These are phyloP conservation scores for Sinopyrophorus schimmeli DNA, from an alignment of 2,888 invertebrate genomes.

Conservation along the genomic window DNA sequence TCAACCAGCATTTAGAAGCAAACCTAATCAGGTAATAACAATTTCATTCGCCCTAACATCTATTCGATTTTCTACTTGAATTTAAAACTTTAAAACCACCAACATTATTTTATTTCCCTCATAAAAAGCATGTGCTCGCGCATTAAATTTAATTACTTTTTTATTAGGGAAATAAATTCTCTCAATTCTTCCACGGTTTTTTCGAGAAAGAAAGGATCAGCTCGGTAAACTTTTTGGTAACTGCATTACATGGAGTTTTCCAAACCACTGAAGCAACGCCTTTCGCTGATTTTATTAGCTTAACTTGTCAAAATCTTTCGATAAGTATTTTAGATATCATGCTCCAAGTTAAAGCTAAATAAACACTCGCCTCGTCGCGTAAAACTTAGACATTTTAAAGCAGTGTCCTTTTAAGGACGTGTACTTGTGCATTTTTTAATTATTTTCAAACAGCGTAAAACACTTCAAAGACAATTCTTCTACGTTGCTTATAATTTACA, in stretches of 20 bases:
- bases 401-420: too few species aligned
- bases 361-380: too few species aligned
- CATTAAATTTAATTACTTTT: constrained; percentile 13
- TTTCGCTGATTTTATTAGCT: constrained; percentile 9
- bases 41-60: constrained; percentile 16
- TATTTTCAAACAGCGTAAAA: too few species aligned
- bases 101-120: constrained; percentile 8
- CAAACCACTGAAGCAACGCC: constrained; percentile 9
- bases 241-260: constrained; percentile 9
- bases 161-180: constrained; percentile 12
- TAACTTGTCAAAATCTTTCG: constrained; percentile 6
- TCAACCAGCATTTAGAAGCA: constrained; percentile 82
- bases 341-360: too few species aligned
- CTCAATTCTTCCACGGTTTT: constrained; percentile 7
- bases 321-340: too few species aligned
- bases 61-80: background rate
- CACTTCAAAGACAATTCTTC: too few species aligned
- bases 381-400: too few species aligned
- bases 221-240: background rate
- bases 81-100: constrained; percentile 6
- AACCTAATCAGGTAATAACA: constrained; percentile 76
- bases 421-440: too few species aligned
- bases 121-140: constrained; percentile 5
- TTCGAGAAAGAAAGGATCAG: background rate
- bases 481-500: too few species aligned